Evolutionary conservation across 2,888 invertebrate species (phyloP).

Genomic region (Altica lythri): DNA sequence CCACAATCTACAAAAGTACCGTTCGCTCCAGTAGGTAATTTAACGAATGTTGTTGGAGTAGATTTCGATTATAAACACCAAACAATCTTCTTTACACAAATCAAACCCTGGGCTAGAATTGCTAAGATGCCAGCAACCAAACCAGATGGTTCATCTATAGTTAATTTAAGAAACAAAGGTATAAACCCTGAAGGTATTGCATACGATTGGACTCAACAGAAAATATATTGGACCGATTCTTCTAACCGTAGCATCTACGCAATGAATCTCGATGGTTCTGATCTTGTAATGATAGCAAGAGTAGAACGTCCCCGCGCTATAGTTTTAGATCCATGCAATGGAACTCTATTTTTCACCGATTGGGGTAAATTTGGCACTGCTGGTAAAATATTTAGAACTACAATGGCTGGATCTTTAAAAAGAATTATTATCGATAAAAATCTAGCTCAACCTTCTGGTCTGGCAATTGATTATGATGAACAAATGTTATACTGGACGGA

Average conservation of each 20-base stretch:
- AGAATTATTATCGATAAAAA: slow-evolving; percentile 87
- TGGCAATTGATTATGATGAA: slow-evolving; percentile 95
- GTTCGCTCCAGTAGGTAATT: slow-evolving; percentile 80
- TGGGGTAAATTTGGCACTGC: slow-evolving; percentile 93
- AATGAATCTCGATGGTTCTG: slow-evolving; percentile 87
- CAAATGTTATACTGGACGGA: slow-evolving; percentile 96
- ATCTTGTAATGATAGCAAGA: slow-evolving; percentile 88
- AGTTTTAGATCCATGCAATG: slow-evolving; percentile 95
- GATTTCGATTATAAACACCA: slow-evolving; percentile 93
- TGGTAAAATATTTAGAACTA: slow-evolving; percentile 91
- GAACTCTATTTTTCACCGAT: slow-evolving; percentile 93
- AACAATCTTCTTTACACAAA: slow-evolving; percentile 89
- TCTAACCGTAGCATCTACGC: slow-evolving; percentile 93
- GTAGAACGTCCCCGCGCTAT: slow-evolving; percentile 94
- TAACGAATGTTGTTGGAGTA: slow-evolving; percentile 92
- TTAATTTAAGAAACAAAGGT: slow-evolving; percentile 74
- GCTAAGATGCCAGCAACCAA: slow-evolving; percentile 77
- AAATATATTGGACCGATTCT: slow-evolving; percentile 97
- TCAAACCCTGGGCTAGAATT: slow-evolving; percentile 87
- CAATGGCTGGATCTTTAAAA: slow-evolving; percentile 94
- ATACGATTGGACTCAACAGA: slow-evolving; percentile 97
- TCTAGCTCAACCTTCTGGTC: slow-evolving; percentile 91
- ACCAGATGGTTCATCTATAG: slow-evolving; percentile 67
- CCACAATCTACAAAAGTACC: slow-evolving; percentile 81
- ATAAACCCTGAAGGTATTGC: slow-evolving; percentile 91